Percentiles rank a stretch among this genome's conserved stretches.
Conservation (phyloP, 2,888 invertebrate genomes). For the Calameuta pallipes region DNA sequence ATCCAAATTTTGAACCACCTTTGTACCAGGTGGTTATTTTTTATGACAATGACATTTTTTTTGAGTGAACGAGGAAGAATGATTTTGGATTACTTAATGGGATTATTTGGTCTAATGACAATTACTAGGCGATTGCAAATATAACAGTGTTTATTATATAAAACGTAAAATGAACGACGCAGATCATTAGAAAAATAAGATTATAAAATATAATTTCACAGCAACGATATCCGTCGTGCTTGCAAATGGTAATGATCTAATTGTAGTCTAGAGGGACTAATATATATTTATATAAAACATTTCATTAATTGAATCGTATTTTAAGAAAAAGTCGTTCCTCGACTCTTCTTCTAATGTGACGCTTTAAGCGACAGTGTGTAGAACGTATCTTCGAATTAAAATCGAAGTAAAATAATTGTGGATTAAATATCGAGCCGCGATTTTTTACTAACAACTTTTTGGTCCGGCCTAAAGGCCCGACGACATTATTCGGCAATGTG, state of each 20-base stretch:
- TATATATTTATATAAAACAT: slow-evolving; percentile 4
- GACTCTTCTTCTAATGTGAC: neutral
- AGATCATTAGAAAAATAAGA: slow-evolving; percentile 55
- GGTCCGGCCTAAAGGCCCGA: neutral
- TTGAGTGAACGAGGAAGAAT: neutral
- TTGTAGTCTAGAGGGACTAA: neutral
- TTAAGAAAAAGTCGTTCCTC: neutral
- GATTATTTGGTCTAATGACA: neutral
- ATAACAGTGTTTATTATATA: slow-evolving; percentile 49
- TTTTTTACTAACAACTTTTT: neutral
- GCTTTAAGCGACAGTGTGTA: neutral
- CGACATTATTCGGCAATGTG: neutral
- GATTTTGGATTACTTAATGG: neutral
- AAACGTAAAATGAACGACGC: slow-evolving; percentile 45
- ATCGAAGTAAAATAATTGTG: neutral
- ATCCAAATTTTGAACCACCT: neutral
- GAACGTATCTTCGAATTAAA: neutral
- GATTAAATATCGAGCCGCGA: neutral
- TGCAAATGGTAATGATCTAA: neutral
- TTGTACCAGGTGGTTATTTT: neutral
- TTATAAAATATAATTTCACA: slow-evolving; percentile 46
- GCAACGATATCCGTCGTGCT: slow-evolving; percentile 21
- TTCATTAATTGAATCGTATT: neutral
- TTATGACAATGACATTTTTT: neutral
- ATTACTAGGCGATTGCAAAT: slow-evolving; percentile 28